Conservation (phyloP, 1,140 invertebrate species). For the Rhyacophila brunnea region DNA sequence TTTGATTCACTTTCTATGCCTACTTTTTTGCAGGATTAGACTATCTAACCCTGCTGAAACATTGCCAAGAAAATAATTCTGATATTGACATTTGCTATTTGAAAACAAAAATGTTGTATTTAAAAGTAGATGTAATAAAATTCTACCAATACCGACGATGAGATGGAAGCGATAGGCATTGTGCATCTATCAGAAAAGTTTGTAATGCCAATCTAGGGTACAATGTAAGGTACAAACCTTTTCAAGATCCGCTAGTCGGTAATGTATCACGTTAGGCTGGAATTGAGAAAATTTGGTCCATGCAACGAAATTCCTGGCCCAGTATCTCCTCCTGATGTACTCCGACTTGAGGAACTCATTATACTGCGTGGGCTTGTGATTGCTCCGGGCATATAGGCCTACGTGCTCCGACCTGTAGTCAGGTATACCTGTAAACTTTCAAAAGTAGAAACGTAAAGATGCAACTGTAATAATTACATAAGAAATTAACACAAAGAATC, state of each 20-base stretch:
- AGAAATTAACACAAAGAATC: not conserved
- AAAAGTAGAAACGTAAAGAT: not conserved
- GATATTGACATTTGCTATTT: too few species aligned
- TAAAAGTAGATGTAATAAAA: too few species aligned
- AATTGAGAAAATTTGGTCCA: slow-evolving; percentile 79
- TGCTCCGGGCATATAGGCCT: slow-evolving; percentile 83
- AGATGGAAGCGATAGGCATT: too few species aligned
- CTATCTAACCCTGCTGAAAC: too few species aligned
- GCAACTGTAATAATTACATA: not conserved
- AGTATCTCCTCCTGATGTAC: slow-evolving; percentile 78
- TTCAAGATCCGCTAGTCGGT: slow-evolving; percentile 64
- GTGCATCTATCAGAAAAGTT: too few species aligned
- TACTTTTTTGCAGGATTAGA: too few species aligned
- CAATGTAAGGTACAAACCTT: too few species aligned
- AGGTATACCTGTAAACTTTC: slow-evolving; percentile 70
- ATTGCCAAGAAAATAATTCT: too few species aligned
- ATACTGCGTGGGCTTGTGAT: slow-evolving; percentile 79
- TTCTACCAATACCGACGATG: too few species aligned
- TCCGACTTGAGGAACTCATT: slow-evolving; percentile 79
- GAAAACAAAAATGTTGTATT: too few species aligned
- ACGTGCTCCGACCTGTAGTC: slow-evolving; percentile 93
- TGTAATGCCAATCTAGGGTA: too few species aligned
- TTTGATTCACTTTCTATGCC: too few species aligned
- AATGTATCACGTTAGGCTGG: slow-evolving; percentile 67
- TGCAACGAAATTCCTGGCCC: slow-evolving; percentile 92